Percentiles rank a stretch among this genome's conserved stretches.
phyloP scores from a whole-genome alignment of 2,888 invertebrate species.

The Octodonta nipae region DNA sequence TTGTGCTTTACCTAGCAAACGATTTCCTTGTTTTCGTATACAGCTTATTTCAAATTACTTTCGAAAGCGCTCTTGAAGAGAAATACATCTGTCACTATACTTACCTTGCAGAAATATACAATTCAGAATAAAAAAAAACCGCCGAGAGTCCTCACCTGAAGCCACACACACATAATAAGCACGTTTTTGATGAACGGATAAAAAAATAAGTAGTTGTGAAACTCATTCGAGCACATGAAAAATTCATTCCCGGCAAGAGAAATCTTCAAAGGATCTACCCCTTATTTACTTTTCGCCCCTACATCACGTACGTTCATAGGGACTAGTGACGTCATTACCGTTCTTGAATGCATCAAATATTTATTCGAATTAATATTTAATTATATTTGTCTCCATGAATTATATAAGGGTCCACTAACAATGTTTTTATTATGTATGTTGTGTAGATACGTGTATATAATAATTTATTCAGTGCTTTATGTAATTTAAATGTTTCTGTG shows the following conservation, averaged over 20 bases:
- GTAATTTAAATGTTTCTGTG: constrained; percentile 22
- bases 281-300: constrained; percentile 20
- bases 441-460: constrained; percentile 19
- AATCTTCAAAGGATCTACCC: constrained; percentile 25
- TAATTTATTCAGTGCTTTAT: constrained; percentile 24
- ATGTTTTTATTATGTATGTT: constrained; percentile 29
- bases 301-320: constrained; percentile 20
- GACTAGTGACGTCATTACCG: constrained; percentile 27
- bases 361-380: constrained; percentile 28
- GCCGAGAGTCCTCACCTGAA: too few species aligned
- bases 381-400: constrained; percentile 30
- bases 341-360: constrained; percentile 25
- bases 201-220: constrained; percentile 7
- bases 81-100: too few species aligned
- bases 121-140: too few species aligned
- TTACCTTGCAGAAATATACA: too few species aligned
- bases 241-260: constrained; percentile 20
- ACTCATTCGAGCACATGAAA: constrained; percentile 16
- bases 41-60: too few species aligned
- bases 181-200: constrained; percentile 1
- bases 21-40: too few species aligned
- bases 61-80: too few species aligned
- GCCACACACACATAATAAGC: too few species aligned
- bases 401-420: constrained; percentile 29
- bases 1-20: too few species aligned